Conservation (phyloP, 2,113 vertebrate species). For the Leucopsar rothschildi region DNA sequence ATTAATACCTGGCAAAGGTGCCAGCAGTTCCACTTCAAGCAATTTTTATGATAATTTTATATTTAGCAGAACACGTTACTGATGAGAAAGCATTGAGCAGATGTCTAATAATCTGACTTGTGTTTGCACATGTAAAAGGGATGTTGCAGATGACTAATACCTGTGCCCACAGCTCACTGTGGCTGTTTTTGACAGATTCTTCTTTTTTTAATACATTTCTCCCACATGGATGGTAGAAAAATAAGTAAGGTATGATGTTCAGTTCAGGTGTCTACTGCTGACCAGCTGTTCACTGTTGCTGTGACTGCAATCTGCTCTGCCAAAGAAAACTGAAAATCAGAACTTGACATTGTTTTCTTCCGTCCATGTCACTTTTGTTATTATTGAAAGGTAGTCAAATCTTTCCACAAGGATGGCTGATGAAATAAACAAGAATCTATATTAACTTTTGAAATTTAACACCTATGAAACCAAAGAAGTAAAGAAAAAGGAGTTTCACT, state of each 20-base stretch:
- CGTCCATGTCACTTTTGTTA: neutral
- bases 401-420: neutral
- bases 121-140: neutral
- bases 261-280: neutral
- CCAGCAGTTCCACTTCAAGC: neutral
- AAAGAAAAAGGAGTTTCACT: constrained; percentile 31
- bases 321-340: neutral
- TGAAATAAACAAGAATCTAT: constrained; percentile 16
- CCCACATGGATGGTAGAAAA: neutral
- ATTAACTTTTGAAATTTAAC: constrained; percentile 32
- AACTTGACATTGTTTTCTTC: neutral
- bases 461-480: constrained; percentile 23
- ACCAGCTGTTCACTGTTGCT: neutral
- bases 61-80: neutral
- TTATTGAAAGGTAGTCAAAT: neutral
- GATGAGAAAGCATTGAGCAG: neutral
- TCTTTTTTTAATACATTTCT: neutral
- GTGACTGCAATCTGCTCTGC: neutral
- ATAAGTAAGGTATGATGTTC: neutral
- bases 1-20: neutral
- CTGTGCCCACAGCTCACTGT: neutral
- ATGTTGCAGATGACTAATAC: neutral
- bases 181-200: neutral
- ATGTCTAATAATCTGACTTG: neutral
- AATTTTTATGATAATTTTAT: neutral